Evolutionary conservation across 2,113 vertebrate genomes (phyloP).

Genomic region (Lonchura striata): DNA sequence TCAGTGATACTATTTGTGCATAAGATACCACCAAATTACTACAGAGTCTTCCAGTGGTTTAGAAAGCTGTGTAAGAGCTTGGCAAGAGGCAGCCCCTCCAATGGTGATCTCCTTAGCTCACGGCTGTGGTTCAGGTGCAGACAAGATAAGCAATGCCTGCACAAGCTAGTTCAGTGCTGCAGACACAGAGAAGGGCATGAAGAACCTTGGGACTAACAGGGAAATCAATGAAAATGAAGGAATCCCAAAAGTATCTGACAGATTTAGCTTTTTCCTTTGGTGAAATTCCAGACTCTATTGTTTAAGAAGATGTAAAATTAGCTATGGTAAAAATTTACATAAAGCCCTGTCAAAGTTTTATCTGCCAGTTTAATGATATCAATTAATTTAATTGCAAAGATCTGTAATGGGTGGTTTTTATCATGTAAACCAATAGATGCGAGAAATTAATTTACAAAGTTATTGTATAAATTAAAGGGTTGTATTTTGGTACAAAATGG

Average conservation of each 20-base stretch:
- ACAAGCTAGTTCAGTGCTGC: neutral
- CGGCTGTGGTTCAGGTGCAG: neutral
- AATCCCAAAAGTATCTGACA: neutral
- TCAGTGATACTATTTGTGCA: neutral
- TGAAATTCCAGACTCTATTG: neutral
- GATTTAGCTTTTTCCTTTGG: neutral
- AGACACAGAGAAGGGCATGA: neutral
- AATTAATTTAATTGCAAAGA: neutral
- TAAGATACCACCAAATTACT: neutral
- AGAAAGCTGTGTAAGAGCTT: neutral
- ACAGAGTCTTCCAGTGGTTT: neutral
- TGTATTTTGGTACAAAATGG: neutral
- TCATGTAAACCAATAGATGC: neutral
- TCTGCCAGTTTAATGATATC: neutral
- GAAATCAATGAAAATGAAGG: neutral
- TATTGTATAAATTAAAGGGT: neutral
- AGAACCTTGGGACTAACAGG: neutral
- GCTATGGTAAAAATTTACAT: neutral
- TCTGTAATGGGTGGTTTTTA: neutral
- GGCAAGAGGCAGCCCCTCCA: neutral
- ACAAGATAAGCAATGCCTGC: neutral
- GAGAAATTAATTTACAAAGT: neutral
- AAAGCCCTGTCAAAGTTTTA: neutral
- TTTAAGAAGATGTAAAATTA: neutral
- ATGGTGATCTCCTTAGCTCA: neutral